phyloP scores from a whole-genome alignment of 2,888 invertebrate species.

The Drosophila quinaria region DNA sequence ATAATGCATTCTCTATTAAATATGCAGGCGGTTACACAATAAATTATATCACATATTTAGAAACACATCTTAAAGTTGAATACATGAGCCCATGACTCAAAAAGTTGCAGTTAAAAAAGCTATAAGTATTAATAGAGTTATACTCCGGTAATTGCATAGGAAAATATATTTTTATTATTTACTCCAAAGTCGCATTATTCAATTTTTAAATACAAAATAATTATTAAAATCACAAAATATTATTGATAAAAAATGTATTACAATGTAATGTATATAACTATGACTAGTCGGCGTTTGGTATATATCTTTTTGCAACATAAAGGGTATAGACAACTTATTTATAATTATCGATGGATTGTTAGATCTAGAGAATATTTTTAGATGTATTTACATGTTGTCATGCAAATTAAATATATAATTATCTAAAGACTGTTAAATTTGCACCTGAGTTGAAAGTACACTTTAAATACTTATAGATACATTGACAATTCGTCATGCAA shows the following conservation, averaged over 20 bases:
- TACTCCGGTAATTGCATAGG: not conserved
- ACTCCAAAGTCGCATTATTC: too few relatives aligned
- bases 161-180: not conserved
- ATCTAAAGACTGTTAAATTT: not conserved
- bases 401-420: not conserved
- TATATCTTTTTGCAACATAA: too few relatives aligned
- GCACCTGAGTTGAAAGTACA: not conserved
- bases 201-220: not conserved
- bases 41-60: not conserved
- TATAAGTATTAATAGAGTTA: not conserved
- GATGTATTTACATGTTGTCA: conserved; percentile 13
- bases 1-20: not conserved
- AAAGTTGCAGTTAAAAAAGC: not conserved
- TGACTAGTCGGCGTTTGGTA: too few relatives aligned
- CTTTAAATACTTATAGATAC: conserved; percentile 6
- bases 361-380: not conserved
- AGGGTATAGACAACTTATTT: not conserved
- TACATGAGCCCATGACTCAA: not conserved
- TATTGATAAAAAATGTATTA: too few relatives aligned
- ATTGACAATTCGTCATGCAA: conserved; percentile 17
- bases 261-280: too few relatives aligned
- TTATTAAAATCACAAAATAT: too few relatives aligned
- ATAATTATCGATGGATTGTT: not conserved
- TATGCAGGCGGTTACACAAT: not conserved
- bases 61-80: not conserved